These are phyloP conservation scores for Cancer borealis DNA, from an alignment of 2,888 invertebrate genomes.

Conservation along the genomic window DNA sequence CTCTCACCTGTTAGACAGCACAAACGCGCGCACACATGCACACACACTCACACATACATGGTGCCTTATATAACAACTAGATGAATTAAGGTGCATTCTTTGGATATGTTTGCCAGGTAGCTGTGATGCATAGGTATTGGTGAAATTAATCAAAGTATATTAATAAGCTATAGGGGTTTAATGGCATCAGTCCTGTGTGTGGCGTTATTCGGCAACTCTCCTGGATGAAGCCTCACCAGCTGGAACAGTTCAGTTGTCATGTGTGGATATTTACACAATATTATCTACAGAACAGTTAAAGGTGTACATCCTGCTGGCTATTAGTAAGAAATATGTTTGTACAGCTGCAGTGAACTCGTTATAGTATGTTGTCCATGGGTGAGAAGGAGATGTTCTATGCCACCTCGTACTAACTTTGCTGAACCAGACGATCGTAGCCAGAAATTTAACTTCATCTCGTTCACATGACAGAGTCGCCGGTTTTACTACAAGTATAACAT, in stretches of 20 bases:
- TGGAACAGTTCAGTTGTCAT: constrained; percentile 40
- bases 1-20: constrained; percentile 54
- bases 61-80: not conserved
- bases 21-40: constrained; percentile 54
- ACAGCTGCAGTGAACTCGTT: not conserved
- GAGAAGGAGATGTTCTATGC: not conserved
- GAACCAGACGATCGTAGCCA: not conserved
- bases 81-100: not conserved
- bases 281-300: not conserved
- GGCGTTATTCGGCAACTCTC: not conserved
- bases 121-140: not conserved
- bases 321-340: not conserved
- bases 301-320: not conserved
- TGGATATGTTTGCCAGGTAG: not conserved
- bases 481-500: constrained; percentile 63
- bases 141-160: not conserved
- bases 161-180: not conserved
- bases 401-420: constrained; percentile 7
- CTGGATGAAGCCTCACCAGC: constrained; percentile 49
- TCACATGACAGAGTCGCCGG: constrained; percentile 58
- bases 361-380: not conserved
- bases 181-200: not conserved
- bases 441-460: constrained; percentile 34
- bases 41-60: constrained; percentile 49
- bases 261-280: constrained; percentile 16